A percentile compares a stretch with the other conserved stretches of the same genome.
Evolutionary conservation across 2,888 invertebrate species (phyloP).

Genomic region (Cataglyphis livida): DNA sequence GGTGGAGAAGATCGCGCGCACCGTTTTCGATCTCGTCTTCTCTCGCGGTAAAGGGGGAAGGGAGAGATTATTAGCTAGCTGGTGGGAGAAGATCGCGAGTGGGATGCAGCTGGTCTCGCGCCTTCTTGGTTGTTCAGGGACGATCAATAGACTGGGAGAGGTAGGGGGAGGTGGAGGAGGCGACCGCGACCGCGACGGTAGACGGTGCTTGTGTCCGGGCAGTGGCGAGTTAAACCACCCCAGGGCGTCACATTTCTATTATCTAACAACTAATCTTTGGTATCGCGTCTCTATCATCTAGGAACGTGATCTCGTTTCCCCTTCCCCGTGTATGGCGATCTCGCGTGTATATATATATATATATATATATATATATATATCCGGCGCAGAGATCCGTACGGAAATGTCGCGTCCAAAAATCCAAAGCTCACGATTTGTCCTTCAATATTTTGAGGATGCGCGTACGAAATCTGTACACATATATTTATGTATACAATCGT

Average conservation of each 20-base stretch:
- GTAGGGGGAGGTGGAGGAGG: slow-evolving; percentile 65
- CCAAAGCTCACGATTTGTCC: not conserved
- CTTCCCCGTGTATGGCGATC: not conserved
- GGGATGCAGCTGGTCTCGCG: slow-evolving; percentile 76
- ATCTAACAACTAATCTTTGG: slow-evolving; percentile 47
- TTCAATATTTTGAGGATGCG: not conserved
- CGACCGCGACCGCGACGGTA: slow-evolving; percentile 47
- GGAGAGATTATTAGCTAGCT: not conserved
- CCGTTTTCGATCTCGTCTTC: slow-evolving; percentile 54
- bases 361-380: not conserved
- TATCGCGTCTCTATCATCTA: slow-evolving; percentile 43
- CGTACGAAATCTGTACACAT: not conserved
- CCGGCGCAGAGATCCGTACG: not conserved
- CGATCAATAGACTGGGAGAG: slow-evolving; percentile 76
- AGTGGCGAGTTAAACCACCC: slow-evolving; percentile 64
- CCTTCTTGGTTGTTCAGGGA: slow-evolving; percentile 67
- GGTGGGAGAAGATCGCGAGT: slow-evolving; percentile 41
- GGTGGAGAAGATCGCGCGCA: slow-evolving; percentile 8
- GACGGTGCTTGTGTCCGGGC: slow-evolving; percentile 57
- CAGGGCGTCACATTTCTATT: slow-evolving; percentile 46
- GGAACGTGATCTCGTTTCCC: not conserved
- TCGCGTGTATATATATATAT: too few relatives aligned
- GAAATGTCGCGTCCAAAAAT: not conserved
- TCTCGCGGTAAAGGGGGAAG: slow-evolving; percentile 11
- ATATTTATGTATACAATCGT: not conserved